Conservation (phyloP, 2,797 vertebrate genomes). For the Percopsis omiscomaycus region DNA sequence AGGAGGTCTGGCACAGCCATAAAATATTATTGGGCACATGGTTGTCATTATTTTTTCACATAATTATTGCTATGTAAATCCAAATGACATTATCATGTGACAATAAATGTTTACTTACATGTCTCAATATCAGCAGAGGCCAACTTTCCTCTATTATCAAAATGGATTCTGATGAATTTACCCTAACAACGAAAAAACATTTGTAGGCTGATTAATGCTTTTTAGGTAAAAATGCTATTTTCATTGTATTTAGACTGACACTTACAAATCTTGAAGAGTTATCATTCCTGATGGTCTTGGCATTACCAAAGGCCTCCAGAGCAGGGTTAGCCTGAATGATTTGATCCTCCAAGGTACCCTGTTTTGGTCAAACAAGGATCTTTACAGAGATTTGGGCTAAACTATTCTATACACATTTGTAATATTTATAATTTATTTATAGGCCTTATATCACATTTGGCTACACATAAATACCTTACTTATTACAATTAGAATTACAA, state of each 20-base stretch:
- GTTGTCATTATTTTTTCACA: too few relatives aligned
- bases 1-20: conserved; percentile 77
- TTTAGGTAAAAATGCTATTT: too few relatives aligned
- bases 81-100: too few relatives aligned
- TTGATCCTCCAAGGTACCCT: conserved; percentile 84
- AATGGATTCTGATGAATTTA: conserved; percentile 93
- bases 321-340: too few relatives aligned
- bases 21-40: background rate
- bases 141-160: conserved; percentile 86
- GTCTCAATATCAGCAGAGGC: conserved; percentile 56
- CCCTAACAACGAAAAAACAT: conserved; percentile 70
- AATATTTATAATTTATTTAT: too few relatives aligned
- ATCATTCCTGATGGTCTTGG: too few relatives aligned
- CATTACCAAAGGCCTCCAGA: too few relatives aligned
- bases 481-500: background rate
- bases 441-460: background rate
- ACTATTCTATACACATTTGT: background rate
- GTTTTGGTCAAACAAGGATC: conserved; percentile 5
- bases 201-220: background rate
- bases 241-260: conserved; percentile 21
- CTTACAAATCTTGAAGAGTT: conserved; percentile 90
- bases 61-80: too few relatives aligned
- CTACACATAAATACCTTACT: too few relatives aligned
- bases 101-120: conserved; percentile 56
- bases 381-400: background rate